Percentiles rank a stretch among this genome's conserved stretches.
phyloP scores from a whole-genome alignment of 92 coral and sea anemone genomes.

The Palythoa caribaeorum region DNA sequence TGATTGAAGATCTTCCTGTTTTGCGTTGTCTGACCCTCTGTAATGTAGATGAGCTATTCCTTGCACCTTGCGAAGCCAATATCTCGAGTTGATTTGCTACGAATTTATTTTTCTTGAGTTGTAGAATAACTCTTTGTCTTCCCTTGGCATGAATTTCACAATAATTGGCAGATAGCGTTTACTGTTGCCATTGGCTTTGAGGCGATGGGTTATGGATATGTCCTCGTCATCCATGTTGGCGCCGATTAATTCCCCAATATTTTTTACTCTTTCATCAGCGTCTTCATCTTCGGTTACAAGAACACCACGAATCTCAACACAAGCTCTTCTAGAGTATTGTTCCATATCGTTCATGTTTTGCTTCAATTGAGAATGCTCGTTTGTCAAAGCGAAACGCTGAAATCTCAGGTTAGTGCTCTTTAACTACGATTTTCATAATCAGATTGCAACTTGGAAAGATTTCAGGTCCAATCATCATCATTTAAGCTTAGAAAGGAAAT shows the following conservation, averaged over 20 bases:
- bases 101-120: slow-evolving; percentile 20
- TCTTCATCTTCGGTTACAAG: slow-evolving; percentile 22
- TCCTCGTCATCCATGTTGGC: slow-evolving; percentile 14
- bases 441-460: neutral
- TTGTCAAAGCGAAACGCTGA: neutral
- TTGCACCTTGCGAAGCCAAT: slow-evolving; percentile 38
- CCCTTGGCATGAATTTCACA: slow-evolving; percentile 38
- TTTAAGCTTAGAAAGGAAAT: neutral
- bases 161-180: slow-evolving; percentile 37
- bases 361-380: slow-evolving; percentile 1
- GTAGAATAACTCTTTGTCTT: slow-evolving; percentile 41
- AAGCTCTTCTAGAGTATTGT: slow-evolving; percentile 28
- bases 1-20: slow-evolving; percentile 43
- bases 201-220: slow-evolving; percentile 46
- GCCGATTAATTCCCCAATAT: slow-evolving; percentile 12
- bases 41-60: slow-evolving; percentile 39
- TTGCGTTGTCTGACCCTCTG: slow-evolving; percentile 29
- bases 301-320: slow-evolving; percentile 12
- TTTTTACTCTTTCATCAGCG: slow-evolving; percentile 34
- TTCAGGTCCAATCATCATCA: neutral
- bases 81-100: slow-evolving; percentile 40
- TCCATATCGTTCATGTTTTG: neutral
- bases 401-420: neutral
- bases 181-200: slow-evolving; percentile 26
- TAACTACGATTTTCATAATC: neutral